Conservation (phyloP, 2,797 vertebrate species). For the Masticophis lateralis region DNA sequence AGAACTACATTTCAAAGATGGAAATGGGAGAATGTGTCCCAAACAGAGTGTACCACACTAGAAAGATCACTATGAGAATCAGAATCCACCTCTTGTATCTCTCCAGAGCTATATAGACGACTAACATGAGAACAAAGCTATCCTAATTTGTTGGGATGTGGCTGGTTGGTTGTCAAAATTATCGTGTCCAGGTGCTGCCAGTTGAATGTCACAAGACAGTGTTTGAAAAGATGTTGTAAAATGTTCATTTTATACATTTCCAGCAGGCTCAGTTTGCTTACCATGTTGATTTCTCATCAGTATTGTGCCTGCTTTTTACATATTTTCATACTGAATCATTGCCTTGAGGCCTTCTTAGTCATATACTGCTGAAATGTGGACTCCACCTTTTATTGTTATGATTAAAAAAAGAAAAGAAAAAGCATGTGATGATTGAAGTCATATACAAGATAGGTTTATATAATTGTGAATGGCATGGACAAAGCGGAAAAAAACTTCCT, state of each 20-base stretch:
- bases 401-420: background rate
- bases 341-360: constrained; percentile 8
- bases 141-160: background rate
- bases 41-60: background rate
- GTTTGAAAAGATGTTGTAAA: background rate
- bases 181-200: background rate
- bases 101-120: background rate
- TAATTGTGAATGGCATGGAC: background rate
- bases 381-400: background rate
- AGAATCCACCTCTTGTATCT: background rate
- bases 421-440: background rate
- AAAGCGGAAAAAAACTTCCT: background rate
- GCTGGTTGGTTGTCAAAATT: background rate
- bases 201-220: background rate
- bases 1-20: background rate
- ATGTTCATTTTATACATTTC: background rate
- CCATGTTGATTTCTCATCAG: background rate
- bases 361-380: background rate
- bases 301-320: background rate
- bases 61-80: background rate
- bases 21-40: background rate
- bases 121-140: background rate
- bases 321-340: constrained; percentile 5
- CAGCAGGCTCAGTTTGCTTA: background rate
- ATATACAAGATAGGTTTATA: background rate